These are phyloP conservation scores for Chrysopa pallens DNA, from an alignment of 1,140 invertebrate species.

Conservation along the genomic window DNA sequence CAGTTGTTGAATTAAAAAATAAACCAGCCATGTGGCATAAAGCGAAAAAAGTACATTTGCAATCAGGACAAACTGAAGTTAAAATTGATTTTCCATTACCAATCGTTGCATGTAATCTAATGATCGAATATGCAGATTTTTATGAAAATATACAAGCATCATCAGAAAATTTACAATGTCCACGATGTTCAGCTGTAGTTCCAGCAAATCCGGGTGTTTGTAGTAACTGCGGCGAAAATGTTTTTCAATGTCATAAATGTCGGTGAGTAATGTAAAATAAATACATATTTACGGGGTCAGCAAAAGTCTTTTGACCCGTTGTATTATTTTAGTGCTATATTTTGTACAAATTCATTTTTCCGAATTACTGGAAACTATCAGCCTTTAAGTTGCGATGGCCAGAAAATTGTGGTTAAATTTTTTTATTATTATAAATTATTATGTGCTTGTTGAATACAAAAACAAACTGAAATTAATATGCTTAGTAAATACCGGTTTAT, in stretches of 20 bases:
- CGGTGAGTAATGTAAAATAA: conserved; percentile 29
- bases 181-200: conserved; percentile 87
- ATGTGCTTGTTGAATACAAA: no score
- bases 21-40: conserved; percentile 92
- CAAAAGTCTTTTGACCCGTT: no score
- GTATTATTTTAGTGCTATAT: no score
- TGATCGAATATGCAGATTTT: conserved; percentile 97
- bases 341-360: no score
- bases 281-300: no score
- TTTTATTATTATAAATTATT: no score
- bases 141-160: conserved; percentile 73
- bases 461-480: no score
- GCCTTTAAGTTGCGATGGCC: no score
- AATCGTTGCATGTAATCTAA: conserved; percentile 94
- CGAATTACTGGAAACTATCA: no score
- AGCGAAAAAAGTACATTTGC: conserved; percentile 76
- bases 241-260: conserved; percentile 96
- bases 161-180: conserved; percentile 87
- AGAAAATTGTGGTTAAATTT: no score
- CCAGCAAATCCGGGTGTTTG: conserved; percentile 95
- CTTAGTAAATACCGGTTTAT: no score
- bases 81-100: conserved; percentile 93
- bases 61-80: conserved; percentile 84
- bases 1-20: conserved; percentile 93
- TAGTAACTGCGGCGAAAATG: conserved; percentile 95